Evolutionary conservation across 2,113 vertebrate genomes (phyloP).

Genomic region (Vombatus ursinus): DNA sequence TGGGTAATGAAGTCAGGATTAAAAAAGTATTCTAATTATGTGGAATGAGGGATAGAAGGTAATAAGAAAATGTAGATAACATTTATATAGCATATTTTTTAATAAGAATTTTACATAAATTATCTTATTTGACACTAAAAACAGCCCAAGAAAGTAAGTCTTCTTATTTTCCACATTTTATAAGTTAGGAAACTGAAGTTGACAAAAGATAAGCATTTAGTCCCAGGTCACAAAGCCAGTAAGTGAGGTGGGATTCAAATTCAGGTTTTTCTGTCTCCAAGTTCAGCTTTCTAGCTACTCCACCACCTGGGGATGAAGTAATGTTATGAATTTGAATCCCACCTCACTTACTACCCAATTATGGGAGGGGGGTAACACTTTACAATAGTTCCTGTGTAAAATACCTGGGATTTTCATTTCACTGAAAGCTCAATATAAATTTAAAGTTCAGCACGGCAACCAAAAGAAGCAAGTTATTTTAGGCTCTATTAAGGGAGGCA

Average conservation of each 20-base stretch:
- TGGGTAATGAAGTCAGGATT: too few relatives aligned
- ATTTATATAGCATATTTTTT: not conserved
- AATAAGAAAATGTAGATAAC: not conserved
- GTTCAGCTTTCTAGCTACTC: not conserved
- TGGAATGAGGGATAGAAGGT: too few relatives aligned
- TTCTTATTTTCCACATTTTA: not conserved
- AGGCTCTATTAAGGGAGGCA: not conserved
- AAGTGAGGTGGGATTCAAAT: not conserved
- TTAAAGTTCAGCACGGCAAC: not conserved
- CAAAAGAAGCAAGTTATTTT: not conserved
- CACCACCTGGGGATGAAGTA: not conserved
- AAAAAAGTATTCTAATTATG: too few relatives aligned
- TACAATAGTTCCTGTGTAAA: not conserved
- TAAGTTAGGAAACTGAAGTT: not conserved
- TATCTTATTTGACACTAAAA: not conserved
- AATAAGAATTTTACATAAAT: not conserved
- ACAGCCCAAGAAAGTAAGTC: not conserved
- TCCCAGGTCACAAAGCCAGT: not conserved
- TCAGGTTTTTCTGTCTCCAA: not conserved
- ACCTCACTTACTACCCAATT: not conserved
- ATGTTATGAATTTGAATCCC: not conserved
- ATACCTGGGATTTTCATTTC: not conserved
- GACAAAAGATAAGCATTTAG: not conserved
- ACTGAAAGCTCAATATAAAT: not conserved
- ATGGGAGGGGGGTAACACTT: not conserved